Evolutionary conservation across 2,113 vertebrate genomes (phyloP).

Genomic region (Rallus limicola): DNA sequence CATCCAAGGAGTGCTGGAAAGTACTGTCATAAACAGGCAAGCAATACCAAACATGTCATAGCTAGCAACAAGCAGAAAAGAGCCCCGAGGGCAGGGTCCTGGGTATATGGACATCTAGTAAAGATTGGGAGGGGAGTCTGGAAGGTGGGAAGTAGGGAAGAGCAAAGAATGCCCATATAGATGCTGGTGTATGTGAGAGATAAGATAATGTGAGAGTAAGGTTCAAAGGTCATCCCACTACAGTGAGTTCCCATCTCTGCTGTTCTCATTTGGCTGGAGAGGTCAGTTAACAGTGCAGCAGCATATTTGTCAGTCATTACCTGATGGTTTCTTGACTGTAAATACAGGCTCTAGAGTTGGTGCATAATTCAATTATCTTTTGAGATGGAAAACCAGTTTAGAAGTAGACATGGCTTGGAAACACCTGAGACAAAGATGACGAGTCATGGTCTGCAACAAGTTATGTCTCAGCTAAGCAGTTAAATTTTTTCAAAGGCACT

Average conservation of each 20-base stretch:
- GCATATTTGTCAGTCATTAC: neutral
- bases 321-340: neutral
- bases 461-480: neutral
- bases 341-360: neutral
- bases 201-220: neutral
- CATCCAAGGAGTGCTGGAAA: neutral
- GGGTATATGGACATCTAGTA: neutral
- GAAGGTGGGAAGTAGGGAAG: neutral
- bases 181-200: neutral
- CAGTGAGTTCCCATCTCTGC: neutral
- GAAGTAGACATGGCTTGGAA: neutral
- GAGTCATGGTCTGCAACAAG: neutral
- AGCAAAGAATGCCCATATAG: neutral
- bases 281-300: neutral
- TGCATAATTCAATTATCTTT: neutral
- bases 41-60: neutral
- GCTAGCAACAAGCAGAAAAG: neutral
- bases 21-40: neutral
- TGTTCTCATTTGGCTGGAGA: neutral
- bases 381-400: neutral
- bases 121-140: neutral
- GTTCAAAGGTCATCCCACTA: neutral
- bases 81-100: neutral
- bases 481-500: neutral
- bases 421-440: neutral